Percentiles rank a stretch among this genome's conserved stretches.
Conservation (phyloP, 2,797 vertebrate species). For the Aythya fuligula region DNA sequence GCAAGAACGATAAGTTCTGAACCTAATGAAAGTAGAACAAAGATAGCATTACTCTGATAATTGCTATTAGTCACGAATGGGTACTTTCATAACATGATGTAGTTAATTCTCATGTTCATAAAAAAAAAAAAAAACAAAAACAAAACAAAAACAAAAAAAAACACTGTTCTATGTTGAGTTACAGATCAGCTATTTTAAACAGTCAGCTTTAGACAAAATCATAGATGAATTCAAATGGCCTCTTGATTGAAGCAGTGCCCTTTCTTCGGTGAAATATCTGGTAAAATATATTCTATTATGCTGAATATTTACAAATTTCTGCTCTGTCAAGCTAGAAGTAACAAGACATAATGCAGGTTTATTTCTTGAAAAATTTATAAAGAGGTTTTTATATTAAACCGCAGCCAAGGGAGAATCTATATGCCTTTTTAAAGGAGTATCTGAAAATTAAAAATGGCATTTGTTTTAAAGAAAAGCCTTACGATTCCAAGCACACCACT, state of each 20-base stretch:
- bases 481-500: neutral
- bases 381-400: neutral
- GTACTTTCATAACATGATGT: neutral
- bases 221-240: neutral
- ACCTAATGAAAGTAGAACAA: constrained; percentile 25
- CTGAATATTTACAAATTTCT: constrained; percentile 5
- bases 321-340: constrained; percentile 12
- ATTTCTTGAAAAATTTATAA: constrained; percentile 9
- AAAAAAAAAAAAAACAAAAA: neutral
- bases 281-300: neutral
- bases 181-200: neutral
- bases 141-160: too few species aligned
- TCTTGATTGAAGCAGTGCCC: neutral
- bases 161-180: neutral
- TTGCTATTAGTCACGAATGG: neutral
- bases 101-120: constrained; percentile 19
- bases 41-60: constrained; percentile 1
- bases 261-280: neutral
- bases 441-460: constrained; percentile 15
- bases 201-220: neutral
- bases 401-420: neutral
- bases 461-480: neutral
- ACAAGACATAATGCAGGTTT: neutral
- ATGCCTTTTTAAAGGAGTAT: neutral
- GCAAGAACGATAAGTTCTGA: neutral